Evolutionary conservation across 2,113 vertebrate genomes (phyloP), one percentile per base, ranked within the genome.

Genomic region (Oreochromis niloticus): DNA sequence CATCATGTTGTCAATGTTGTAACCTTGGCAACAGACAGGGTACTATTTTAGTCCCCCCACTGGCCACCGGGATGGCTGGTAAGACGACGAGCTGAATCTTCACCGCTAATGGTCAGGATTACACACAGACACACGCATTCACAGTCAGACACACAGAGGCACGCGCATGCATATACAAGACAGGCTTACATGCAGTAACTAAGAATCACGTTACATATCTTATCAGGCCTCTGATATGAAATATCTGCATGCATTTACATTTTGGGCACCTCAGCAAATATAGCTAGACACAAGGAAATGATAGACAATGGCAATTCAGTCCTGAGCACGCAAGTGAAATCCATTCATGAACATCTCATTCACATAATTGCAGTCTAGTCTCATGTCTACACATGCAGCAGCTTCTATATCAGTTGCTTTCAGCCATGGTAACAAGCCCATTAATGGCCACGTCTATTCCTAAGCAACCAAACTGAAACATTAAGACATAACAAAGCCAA

Each of bases 1-100:
- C 96, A 95, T 97, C 97, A 96, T 97, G 96, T 96, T 97, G 96
- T 97, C 97, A 97, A 97, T 96, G 96, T 94, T 94, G 97, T 97
- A 97, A 97, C 97, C 97, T 97, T 97, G 97, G 97, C 95, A 97
- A 97, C 97, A 96, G 96, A 96, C 95, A 89, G 93, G 94, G 95
- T 94, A 95, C 95, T 97, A 97, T 97, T 97, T 97, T 95, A 91
- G 96, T 96, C 92, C 92, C 90, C 84, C 82, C 87, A 83, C 87
- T 86, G 93, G 93, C 96, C 96, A 96, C 94, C 86, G 41, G 89
- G 94, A 94, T 82, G 80, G 93, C 59, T 87, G 89, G 80, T 71
- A 88, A 84, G 88, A 93, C 19, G 91, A 93, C 19, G 48, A 87
- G 68, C 75, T 68, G 85, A 90, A 83, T 87, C 90, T 59, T 90